Base-by-base conservation (phyloP, 1,140 invertebrate species). In the Caenorhabditis inopinata region DNA sequence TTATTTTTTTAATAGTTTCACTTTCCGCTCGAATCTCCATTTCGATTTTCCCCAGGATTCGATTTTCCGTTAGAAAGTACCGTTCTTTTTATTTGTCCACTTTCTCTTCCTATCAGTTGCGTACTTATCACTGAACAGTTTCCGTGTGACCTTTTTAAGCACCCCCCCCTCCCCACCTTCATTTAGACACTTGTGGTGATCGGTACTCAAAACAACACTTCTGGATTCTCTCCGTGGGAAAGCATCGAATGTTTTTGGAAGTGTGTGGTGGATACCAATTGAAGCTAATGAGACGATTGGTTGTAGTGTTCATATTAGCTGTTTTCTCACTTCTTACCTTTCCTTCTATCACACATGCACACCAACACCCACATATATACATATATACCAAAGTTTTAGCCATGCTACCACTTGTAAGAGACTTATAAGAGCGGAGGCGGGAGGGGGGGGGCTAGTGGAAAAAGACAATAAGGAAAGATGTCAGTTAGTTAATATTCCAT, bases 281-380 rank as follows among this genome's bases (percentile, higher is more conserved):
- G 51, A 58, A 58, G 51, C 27, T 58, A 58, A 32, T 58, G 51
- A 32, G 51, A 58, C 49, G 27, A 29, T 32, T 58, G 51, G 51
- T 58, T 58, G 51, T 58, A 25, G 27, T 51, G 49, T 51, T 51
- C 27, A 25, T 51, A 51, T 51, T 51, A 51, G 21, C 23, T 25
- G 49, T 51, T 18, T 51, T 51, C 27, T 51, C 49, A 51, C 49
- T 51, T 48, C 46, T 47, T 18, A 6, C 46, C 48, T 21, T 21
- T n/a, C 5, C 12, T 21, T 5, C n/a, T 51, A 9, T 51, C n/a
- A 23, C 51, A n/a, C 23, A n/a, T n/a, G n/a, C n/a, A 9, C 21
- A 9, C 11, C 18, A 7, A 2, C 18, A 51, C 23, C 21, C 49
- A 51, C n/a, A n/a, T n/a, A n/a, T n/a, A n/a, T n/a, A n/a, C n/a